phyloP scores from a whole-genome alignment of 1,140 invertebrate genomes.

The Polypedilum pembai region DNA sequence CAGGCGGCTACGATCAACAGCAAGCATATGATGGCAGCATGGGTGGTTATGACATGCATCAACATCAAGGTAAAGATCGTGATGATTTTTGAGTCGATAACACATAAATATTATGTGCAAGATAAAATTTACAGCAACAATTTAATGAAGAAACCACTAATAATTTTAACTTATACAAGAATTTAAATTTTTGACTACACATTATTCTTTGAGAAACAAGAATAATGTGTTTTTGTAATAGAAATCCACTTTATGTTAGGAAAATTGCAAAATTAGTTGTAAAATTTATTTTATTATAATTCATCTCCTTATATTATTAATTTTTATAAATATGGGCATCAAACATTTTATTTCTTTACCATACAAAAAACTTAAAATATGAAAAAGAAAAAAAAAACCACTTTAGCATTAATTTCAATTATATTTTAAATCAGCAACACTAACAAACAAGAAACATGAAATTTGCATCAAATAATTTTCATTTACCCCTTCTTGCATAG shows the following conservation, averaged over 20 bases:
- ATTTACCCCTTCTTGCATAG: too few species aligned
- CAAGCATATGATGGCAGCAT: constrained; percentile 77
- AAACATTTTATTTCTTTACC: too few species aligned
- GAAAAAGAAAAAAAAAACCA: neutral
- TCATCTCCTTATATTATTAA: neutral
- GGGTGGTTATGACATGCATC: constrained; percentile 77
- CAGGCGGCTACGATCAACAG: constrained; percentile 75
- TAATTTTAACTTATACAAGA: constrained; percentile 3
- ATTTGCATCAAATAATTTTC: neutral
- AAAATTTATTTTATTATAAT: neutral
- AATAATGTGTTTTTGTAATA: neutral
- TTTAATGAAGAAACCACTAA: neutral
- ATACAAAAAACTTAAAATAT: neutral
- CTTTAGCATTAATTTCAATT: neutral
- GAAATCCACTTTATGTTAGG: neutral
- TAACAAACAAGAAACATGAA: neutral
- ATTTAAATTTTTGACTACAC: neutral
- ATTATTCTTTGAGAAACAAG: too few species aligned
- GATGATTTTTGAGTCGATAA: constrained; percentile 21
- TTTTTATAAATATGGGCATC: neutral
- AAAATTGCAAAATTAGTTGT: neutral
- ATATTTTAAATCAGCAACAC: neutral
- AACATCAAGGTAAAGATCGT: constrained; percentile 58
- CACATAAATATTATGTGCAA: neutral
- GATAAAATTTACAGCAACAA: neutral